Percentiles rank a stretch among this genome's conserved stretches.
Conservation (phyloP, 35 echinoderm and acorn worm genomes). For the Ophiothrix spiculata region DNA sequence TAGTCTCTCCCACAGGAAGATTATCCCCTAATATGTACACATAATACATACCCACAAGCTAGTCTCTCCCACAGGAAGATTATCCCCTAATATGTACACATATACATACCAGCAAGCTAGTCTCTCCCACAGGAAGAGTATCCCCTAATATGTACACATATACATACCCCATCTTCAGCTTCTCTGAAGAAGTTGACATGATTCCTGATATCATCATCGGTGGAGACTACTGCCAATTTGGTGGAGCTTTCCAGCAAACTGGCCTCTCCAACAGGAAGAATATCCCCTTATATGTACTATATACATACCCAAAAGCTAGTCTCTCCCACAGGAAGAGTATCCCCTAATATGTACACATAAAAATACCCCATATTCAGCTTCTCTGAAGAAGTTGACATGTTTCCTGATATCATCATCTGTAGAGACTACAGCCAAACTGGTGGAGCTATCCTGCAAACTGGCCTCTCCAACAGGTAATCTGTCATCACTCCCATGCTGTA, state of each 20-base stretch:
- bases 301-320: background rate
- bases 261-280: background rate
- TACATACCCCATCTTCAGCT: conserved; percentile 50
- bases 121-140: too few relatives aligned
- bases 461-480: background rate
- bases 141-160: too few relatives aligned
- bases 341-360: too few relatives aligned
- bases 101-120: too few relatives aligned
- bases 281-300: background rate
- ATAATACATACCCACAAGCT: too few relatives aligned
- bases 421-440: conserved; percentile 9
- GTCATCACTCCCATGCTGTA: background rate
- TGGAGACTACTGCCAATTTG: background rate
- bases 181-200: conserved; percentile 88
- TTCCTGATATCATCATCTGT: conserved; percentile 13
- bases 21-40: too few relatives aligned
- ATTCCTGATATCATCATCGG: conserved; percentile 12
- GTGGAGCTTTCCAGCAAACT: background rate
- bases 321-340: too few relatives aligned
- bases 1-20: too few relatives aligned
- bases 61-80: too few relatives aligned
- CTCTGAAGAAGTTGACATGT: conserved; percentile 83
- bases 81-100: too few relatives aligned
- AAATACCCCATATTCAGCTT: conserved; percentile 54
- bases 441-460: conserved; percentile 20